phyloP scores from a whole-genome alignment of 2,113 vertebrate species.

The Zapornia atra region DNA sequence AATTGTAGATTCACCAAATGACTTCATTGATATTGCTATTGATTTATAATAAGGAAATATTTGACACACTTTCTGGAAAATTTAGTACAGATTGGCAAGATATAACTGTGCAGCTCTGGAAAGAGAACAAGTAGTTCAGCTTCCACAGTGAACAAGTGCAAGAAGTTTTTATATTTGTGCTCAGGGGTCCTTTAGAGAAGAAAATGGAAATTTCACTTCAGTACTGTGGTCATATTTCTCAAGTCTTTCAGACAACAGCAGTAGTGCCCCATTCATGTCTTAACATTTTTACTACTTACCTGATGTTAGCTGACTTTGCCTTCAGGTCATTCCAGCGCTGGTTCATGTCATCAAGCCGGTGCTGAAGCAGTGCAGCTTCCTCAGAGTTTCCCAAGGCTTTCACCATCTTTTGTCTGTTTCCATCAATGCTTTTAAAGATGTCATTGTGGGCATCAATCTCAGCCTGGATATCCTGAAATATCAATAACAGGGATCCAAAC shows the following conservation, averaged over 20 bases:
- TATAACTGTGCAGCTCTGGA: not conserved
- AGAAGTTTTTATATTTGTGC: not conserved
- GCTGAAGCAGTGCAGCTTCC: conserved; percentile 91
- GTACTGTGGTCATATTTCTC: not conserved
- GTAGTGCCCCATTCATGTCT: not conserved
- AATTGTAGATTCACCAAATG: not conserved
- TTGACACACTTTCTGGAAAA: not conserved
- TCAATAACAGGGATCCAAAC: not conserved
- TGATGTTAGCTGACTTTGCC: conserved; percentile 91
- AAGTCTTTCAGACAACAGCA: not conserved
- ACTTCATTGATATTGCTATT: not conserved
- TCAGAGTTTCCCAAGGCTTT: conserved; percentile 94
- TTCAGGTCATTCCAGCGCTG: conserved; percentile 97
- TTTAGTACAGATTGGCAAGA: not conserved
- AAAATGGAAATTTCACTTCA: not conserved
- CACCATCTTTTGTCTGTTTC: conserved; percentile 95
- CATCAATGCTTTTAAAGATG: conserved; percentile 96
- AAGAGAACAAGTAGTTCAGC: not conserved
- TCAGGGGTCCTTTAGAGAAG: not conserved
- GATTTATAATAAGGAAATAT: not conserved
- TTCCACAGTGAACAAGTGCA: not conserved
- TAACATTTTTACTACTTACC: conserved; percentile 66
- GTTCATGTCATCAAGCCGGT: conserved; percentile 97
- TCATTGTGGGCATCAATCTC: conserved; percentile 99
- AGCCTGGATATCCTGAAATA: conserved; percentile 93